Percentiles rank a stretch among this genome's conserved stretches.
These are phyloP conservation scores for Hypsibius dujardini DNA, from an alignment of 1,140 invertebrate genomes.

Conservation along the genomic window DNA sequence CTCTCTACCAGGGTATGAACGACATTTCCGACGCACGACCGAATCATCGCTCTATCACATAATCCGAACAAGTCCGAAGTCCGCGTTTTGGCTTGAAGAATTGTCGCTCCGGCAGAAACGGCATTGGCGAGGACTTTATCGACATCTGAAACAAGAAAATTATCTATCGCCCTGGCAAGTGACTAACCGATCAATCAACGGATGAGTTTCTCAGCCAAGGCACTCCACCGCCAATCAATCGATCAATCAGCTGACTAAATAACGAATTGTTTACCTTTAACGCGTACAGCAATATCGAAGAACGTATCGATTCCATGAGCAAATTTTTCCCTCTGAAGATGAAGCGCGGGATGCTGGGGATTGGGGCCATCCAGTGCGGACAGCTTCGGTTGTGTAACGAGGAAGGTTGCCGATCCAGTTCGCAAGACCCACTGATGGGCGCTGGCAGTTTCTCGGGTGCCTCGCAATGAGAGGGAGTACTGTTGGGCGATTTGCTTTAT, in stretches of 20 bases:
- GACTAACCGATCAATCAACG: too few species aligned
- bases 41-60: constrained; percentile 33
- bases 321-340: constrained; percentile 26
- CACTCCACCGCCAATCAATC: too few species aligned
- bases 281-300: constrained; percentile 37
- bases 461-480: constrained; percentile 31
- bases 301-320: constrained; percentile 32
- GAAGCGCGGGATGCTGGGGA: constrained; percentile 26
- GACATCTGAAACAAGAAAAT: constrained; percentile 26
- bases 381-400: constrained; percentile 30
- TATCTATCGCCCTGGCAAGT: too few species aligned
- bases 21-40: constrained; percentile 38
- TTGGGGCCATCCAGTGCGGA: background rate
- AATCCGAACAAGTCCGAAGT: constrained; percentile 29
- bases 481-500: constrained; percentile 27
- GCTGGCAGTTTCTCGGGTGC: constrained; percentile 26
- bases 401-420: constrained; percentile 30
- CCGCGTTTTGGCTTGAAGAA: too few species aligned
- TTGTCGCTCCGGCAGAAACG: background rate
- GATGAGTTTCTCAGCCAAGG: too few species aligned
- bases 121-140: constrained; percentile 26
- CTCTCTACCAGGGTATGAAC: constrained; percentile 37
- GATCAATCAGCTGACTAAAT: too few species aligned
- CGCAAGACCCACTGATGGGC: constrained; percentile 32
- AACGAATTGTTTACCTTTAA: too few species aligned